Evolutionary conservation across 1,140 invertebrate species (phyloP), one percentile per base, ranked within the genome.

Genomic region (Drosophila asahinai): DNA sequence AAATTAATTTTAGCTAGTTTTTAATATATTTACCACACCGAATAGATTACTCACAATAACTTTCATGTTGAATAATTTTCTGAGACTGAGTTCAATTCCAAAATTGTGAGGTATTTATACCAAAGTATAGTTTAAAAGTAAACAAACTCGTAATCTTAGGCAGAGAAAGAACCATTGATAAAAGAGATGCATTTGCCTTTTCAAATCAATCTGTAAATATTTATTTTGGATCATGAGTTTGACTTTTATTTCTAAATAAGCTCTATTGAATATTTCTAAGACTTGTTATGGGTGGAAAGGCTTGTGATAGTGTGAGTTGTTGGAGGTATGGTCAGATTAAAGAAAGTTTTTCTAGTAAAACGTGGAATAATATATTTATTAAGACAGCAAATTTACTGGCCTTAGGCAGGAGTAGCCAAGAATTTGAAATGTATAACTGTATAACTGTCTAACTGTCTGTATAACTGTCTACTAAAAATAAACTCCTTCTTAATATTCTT

Each of bases 21-120:
- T 6, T 0, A n/a, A 5, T 0, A n/a, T 6, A 27, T 42, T 45
- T 38, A 7, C 0, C n/a, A 65, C 48, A 30, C 1, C 3, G 9
- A 22, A 3, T 1, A 42, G 19, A 30, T 19, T 11, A 52, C 66
- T 65, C 19, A 70, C 66, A 12, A 70, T 48, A 25, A 70, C 25
- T 48, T 70, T 65, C 66, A 70, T 70, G 27, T 65, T 70, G 61
- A 45, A 25, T 38, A 30, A 9, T n/a, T 19, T 52, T 70, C 45
- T 15, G 3, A 38, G 65, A 65, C 61, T 70, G 27, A 66, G 47
- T 2, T 25, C 12, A 5, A 19, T 8, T n/a, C 14, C 12, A 11
- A 45, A 38, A 2, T 36, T 22, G 15, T 11, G n/a, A 8, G 17
- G 25, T 3, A 55, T 71, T 47, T 71, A 71, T 71, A 67, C 40